Base-by-base conservation (phyloP, 2,113 vertebrate genomes). In the Cranoglanis bouderius region DNA sequence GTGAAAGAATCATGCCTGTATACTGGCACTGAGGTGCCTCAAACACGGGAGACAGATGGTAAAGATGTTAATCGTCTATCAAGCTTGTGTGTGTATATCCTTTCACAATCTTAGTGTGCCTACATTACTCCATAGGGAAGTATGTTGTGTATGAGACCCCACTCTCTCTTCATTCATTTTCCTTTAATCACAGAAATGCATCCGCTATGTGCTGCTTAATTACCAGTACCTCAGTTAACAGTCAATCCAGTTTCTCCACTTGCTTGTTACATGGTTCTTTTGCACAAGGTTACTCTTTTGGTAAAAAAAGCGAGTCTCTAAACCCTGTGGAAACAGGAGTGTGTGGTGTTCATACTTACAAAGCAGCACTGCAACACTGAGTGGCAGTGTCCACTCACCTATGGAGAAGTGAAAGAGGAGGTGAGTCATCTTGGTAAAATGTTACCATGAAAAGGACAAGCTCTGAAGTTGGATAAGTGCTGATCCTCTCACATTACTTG, bases 41-140 rank as follows among this genome's bases (percentile, higher is more conserved):
- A 88, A 91, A 92, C 89, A 84, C 72, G 77, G 61, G 81, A 84
- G 90, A 88, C 90, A 91, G 91, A 92, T 91, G 91, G 90, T 67
- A 46, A 88, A 85, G 78, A 61, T 63, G 80, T 72, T 88, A 90
- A 91, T 89, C 87, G 90, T 90, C 86, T 84, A 91, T 90, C 90
- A 90, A 57, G 78, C 86, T 63, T 86, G 83, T 63, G 74, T 86
- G 65, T 87, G 82, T 82, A 24, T 35, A 55, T 78, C 55, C 29
- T 53, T 82, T 72, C 19, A 77, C 74, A 78, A 43, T 65, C 53
- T 49, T 84, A 40, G n/a, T 26, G 14, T 40, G 13, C 59, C 61
- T 55, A 2, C 83, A 85, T 81, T 72, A 72, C 38, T 87, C 74
- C 82, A 80, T 74, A 0, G 82, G 53, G 85, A 85, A 77, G 43